These are phyloP conservation scores for Limnephilus auricula DNA, from an alignment of 2,888 invertebrate species.

Conservation along the genomic window DNA sequence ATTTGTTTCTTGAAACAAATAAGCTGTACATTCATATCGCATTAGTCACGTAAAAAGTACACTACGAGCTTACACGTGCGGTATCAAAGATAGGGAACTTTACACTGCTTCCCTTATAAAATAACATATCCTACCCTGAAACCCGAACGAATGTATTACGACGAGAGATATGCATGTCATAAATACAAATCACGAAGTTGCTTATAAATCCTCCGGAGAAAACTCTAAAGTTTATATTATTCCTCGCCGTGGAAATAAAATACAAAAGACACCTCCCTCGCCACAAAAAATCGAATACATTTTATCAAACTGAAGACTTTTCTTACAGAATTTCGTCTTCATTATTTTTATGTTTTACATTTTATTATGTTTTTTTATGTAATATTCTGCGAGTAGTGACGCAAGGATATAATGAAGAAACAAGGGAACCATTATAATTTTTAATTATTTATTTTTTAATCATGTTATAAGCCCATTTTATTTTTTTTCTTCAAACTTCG, in stretches of 20 bases:
- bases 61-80: neutral
- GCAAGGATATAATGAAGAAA: no score
- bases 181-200: constrained; percentile 25
- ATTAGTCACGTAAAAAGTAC: neutral
- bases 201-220: constrained; percentile 30
- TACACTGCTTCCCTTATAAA: constrained; percentile 13
- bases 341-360: no score
- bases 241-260: neutral
- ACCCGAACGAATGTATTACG: neutral
- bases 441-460: no score
- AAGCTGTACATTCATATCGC: neutral
- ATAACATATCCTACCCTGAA: neutral
- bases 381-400: no score
- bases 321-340: no score
- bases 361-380: no score
- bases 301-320: neutral
- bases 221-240: constrained; percentile 14
- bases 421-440: no score
- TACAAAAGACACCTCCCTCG: neutral
- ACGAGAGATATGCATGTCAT: constrained; percentile 29
- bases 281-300: neutral
- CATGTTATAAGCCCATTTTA: no score
- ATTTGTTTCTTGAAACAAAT: neutral
- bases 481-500: no score
- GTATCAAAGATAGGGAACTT: neutral